These are phyloP conservation scores for Schizotus pectinicornis DNA, from an alignment of 2,888 invertebrate genomes.

Conservation along the genomic window DNA sequence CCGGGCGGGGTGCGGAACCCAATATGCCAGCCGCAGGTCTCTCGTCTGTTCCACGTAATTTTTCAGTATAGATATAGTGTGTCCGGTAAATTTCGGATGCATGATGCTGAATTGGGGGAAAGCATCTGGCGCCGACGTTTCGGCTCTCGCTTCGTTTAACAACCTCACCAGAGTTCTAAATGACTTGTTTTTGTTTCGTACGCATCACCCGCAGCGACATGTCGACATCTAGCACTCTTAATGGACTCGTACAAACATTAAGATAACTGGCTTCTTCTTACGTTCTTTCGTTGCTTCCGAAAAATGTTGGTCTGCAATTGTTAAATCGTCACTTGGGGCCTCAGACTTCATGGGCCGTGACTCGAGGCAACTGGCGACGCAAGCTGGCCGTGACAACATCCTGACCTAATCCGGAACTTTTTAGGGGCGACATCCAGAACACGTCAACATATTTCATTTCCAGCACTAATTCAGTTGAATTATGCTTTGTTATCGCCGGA, in stretches of 20 bases:
- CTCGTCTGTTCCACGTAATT: conserved; percentile 11
- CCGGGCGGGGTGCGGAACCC: neutral
- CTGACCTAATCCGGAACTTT: no score
- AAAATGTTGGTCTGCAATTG: conserved; percentile 13
- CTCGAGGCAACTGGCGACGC: neutral
- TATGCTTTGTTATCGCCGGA: no score
- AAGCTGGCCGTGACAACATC: no score
- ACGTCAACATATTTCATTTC: neutral
- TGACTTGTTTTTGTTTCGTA: conserved; percentile 33
- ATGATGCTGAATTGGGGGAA: conserved; percentile 24
- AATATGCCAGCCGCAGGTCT: conserved; percentile 16
- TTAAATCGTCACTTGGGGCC: conserved; percentile 14
- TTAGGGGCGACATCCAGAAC: no score
- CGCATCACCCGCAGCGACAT: conserved; percentile 26
- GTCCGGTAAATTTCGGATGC: conserved; percentile 37
- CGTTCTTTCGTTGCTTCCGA: conserved; percentile 7
- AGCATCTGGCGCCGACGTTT: conserved; percentile 40
- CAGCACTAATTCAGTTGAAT: no score
- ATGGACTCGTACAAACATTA: conserved; percentile 27
- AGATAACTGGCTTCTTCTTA: conserved; percentile 25
- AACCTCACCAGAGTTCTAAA: conserved; percentile 25
- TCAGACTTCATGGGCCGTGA: conserved; percentile 15
- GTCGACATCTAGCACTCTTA: conserved; percentile 26
- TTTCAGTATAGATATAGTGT: conserved; percentile 26
- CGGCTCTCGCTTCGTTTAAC: conserved; percentile 33